These are phyloP conservation scores for Diabrotica undecimpunctata DNA, from an alignment of 1,140 invertebrate species.

Conservation along the genomic window DNA sequence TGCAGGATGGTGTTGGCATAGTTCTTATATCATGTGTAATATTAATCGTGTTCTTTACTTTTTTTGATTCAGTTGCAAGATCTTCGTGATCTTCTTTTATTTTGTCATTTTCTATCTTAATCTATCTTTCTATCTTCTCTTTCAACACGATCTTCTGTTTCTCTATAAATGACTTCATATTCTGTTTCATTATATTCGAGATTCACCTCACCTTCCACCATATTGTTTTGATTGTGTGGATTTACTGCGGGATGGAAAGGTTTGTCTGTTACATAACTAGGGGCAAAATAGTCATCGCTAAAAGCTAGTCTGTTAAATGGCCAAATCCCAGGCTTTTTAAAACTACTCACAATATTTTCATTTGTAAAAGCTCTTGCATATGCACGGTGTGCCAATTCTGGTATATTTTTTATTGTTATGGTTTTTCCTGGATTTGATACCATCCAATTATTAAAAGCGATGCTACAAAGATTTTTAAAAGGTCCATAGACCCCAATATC, in stretches of 20 bases:
- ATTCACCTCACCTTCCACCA: constrained; percentile 51
- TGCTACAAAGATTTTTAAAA: constrained; percentile 47
- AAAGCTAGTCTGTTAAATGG: constrained; percentile 14
- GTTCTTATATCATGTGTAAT: no score
- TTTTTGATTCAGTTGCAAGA: no score
- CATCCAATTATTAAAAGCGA: constrained; percentile 40
- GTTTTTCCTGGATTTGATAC: constrained; percentile 35
- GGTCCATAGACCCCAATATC: constrained; percentile 43
- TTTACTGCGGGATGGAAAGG: no score
- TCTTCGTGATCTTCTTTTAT: no score
- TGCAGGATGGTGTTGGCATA: no score
- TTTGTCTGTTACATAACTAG: constrained; percentile 19
- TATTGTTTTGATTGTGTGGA: constrained; percentile 6
- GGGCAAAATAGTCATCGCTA: constrained; percentile 26
- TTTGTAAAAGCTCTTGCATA: constrained; percentile 11
- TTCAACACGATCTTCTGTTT: no score
- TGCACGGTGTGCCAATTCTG: constrained; percentile 24
- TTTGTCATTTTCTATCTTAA: no score
- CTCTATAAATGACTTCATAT: no score
- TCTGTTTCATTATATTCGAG: no score
- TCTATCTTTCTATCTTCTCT: no score
- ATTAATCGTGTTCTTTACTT: no score
- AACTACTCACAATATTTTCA: neutral
- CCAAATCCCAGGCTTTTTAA: constrained; percentile 16
- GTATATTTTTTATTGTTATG: constrained; percentile 41